Base-by-base conservation (phyloP, 2,797 vertebrate species). In the Schizopygopsis malacanthus region DNA sequence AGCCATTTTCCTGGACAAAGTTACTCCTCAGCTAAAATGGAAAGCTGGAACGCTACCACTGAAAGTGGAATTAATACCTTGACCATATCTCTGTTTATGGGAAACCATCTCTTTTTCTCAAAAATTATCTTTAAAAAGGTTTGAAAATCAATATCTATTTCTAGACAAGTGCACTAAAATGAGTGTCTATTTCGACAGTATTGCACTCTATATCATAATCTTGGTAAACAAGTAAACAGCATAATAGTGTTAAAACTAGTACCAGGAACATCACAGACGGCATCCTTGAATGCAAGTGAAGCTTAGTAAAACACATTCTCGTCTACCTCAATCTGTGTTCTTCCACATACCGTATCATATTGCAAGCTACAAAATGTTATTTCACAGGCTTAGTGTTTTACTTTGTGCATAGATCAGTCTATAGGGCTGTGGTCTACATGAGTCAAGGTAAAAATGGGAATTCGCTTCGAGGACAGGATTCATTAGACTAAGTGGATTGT, bases 391-490 rank as follows among this genome's bases (percentile, higher is more conserved):
- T 91, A 87, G 81, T 77, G 87, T 87, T 75, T 84, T 86, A 61
- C 13, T 67, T 86, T 86, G 85, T 92, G 91, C 91, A 92, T 91
- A 91, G 91, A 89, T 90, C 87, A 81, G 79, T 90, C 84, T 89
- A 89, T 43, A 67, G 84, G 87, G 82, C 79, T 56, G 75, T 82
- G 79, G 82, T 85, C 67, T 81, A 85, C 54, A 70, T 83, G 79
- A 56, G 81, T 87, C 61, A 73, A 82, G 81, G 88, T 77, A 84
- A 84, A 82, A 75, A 45, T 54, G 79, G 88, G 56, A 77, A 76
- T 79, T 84, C 41, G 54, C 63, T 81, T 45, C 65, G 7, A 82
- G 63, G 76, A 86, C 6, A 52, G 79, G 67, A 76, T 41, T 72
- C 59, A 83, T 81, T 67, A 80, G 15, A 81, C 88, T 81, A 90